A percentile compares a stretch with the other conserved stretches of the same genome.
Conservation (phyloP, 2,113 vertebrate genomes). For the Proteles cristata region DNA sequence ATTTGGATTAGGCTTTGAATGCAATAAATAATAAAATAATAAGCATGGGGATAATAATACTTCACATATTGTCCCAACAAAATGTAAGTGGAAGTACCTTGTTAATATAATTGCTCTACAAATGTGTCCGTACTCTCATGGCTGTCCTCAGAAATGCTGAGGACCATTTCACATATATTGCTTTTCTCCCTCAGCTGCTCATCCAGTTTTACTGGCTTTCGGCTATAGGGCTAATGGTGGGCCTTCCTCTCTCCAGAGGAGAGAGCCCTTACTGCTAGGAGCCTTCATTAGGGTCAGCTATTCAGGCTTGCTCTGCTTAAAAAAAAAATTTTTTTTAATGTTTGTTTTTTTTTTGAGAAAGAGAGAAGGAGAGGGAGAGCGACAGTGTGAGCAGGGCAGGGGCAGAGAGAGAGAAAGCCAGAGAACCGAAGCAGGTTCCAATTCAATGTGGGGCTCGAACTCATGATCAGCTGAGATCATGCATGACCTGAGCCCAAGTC, state of each 20-base stretch:
- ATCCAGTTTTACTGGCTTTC: neutral
- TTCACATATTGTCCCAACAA: neutral
- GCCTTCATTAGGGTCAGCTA: neutral
- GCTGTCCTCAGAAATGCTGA: neutral
- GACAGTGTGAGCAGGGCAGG: too few relatives aligned
- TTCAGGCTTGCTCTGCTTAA: neutral
- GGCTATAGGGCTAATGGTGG: neutral
- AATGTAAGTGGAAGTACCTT: neutral
- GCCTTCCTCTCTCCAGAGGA: neutral
- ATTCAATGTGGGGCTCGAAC: too few relatives aligned
- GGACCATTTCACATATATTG: neutral
- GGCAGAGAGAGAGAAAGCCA: too few relatives aligned
- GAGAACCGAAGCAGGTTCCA: too few relatives aligned
- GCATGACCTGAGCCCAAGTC: too few relatives aligned
- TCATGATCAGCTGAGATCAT: too few relatives aligned
- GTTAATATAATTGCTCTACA: neutral
- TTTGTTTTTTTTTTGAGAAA: too few relatives aligned
- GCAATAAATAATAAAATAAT: neutral
- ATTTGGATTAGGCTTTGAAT: conserved; percentile 8
- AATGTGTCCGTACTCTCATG: neutral
- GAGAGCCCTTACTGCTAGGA: neutral
- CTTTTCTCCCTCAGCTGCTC: neutral
- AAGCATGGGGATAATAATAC: neutral
- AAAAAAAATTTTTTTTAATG: too few relatives aligned
- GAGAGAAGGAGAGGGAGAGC: too few relatives aligned